These are phyloP conservation scores for Buathra laborator DNA, from an alignment of 2,888 invertebrate species.

Conservation along the genomic window DNA sequence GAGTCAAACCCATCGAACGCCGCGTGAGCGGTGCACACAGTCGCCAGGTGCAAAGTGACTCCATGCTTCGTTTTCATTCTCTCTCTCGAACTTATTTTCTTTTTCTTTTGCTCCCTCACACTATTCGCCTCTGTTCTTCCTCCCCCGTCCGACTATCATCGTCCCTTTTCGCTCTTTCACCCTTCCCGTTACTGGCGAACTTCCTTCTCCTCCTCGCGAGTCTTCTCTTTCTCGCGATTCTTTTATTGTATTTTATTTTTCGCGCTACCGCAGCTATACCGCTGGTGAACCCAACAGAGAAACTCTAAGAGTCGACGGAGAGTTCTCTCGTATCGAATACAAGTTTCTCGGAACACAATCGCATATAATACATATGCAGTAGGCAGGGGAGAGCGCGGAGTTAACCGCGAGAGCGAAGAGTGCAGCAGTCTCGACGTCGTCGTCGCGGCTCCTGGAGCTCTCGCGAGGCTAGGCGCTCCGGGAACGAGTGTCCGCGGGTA, in stretches of 20 bases:
- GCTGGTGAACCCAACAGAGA: slow-evolving; percentile 16
- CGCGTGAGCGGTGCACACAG: slow-evolving; percentile 69
- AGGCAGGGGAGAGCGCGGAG: slow-evolving; percentile 73
- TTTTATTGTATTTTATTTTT: slow-evolving; percentile 63
- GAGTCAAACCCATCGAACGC: slow-evolving; percentile 32
- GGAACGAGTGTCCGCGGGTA: slow-evolving; percentile 78
- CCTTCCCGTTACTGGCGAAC: slow-evolving; percentile 35
- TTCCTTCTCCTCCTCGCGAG: neutral
- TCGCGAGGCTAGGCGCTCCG: slow-evolving; percentile 63
- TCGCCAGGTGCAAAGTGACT: slow-evolving; percentile 82
- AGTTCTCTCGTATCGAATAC: slow-evolving; percentile 75
- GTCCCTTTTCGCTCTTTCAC: slow-evolving; percentile 56
- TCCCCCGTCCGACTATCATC: slow-evolving; percentile 31
- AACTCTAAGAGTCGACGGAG: slow-evolving; percentile 71
- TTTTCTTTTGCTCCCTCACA: slow-evolving; percentile 12
- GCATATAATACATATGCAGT: slow-evolving; percentile 85
- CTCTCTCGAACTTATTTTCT: slow-evolving; percentile 18
- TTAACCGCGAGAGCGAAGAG: slow-evolving; percentile 52
- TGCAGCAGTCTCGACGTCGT: slow-evolving; percentile 48
- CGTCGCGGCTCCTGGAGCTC: slow-evolving; percentile 59
- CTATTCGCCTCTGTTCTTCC: slow-evolving; percentile 55
- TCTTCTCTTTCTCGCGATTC: slow-evolving; percentile 31
- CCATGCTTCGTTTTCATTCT: slow-evolving; percentile 28
- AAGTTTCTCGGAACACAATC: slow-evolving; percentile 84
- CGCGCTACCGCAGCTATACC: slow-evolving; percentile 38